Conservation (phyloP, 2,113 vertebrate genomes). For the Leucosticte australis region DNA sequence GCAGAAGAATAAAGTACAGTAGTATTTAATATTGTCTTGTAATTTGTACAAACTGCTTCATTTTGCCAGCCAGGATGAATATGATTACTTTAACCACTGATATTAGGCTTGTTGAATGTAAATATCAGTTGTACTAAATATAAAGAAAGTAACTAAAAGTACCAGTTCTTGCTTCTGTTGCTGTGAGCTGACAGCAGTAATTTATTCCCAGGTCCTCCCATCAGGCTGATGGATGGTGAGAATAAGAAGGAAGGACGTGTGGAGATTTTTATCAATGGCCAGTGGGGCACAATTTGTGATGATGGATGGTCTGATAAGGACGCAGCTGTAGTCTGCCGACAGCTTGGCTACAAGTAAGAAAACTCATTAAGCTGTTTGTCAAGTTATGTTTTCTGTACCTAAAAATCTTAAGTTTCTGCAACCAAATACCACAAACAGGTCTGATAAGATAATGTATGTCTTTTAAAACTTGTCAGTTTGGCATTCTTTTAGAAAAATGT, state of each 20-base stretch:
- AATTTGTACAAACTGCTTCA: background rate
- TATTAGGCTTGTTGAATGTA: background rate
- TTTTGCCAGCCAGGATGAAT: background rate
- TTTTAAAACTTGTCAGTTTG: background rate
- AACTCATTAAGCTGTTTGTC: background rate
- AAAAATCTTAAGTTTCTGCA: background rate
- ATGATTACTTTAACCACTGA: background rate
- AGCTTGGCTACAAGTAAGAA: conserved; percentile 92
- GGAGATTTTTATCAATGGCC: conserved; percentile 88
- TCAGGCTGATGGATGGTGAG: conserved; percentile 93
- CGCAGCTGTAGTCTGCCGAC: conserved; percentile 91
- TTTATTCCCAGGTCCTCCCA: conserved; percentile 79
- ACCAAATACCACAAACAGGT: background rate
- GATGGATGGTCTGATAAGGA: conserved; percentile 95
- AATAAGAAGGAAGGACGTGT: conserved; percentile 93
- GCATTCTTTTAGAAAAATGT: background rate
- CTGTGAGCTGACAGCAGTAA: conserved; percentile 31
- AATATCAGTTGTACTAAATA: background rate
- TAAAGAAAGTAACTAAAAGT: background rate
- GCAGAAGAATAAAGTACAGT: background rate
- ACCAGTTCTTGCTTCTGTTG: background rate
- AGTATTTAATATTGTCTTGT: background rate
- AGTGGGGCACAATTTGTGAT: conserved; percentile 97
- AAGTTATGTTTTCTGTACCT: background rate
- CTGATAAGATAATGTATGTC: background rate